A percentile compares a stretch with the other conserved stretches of the same genome.
Evolutionary conservation across 2,113 vertebrate genomes (phyloP).

Genomic region (Telmatochromis brachygnathus): DNA sequence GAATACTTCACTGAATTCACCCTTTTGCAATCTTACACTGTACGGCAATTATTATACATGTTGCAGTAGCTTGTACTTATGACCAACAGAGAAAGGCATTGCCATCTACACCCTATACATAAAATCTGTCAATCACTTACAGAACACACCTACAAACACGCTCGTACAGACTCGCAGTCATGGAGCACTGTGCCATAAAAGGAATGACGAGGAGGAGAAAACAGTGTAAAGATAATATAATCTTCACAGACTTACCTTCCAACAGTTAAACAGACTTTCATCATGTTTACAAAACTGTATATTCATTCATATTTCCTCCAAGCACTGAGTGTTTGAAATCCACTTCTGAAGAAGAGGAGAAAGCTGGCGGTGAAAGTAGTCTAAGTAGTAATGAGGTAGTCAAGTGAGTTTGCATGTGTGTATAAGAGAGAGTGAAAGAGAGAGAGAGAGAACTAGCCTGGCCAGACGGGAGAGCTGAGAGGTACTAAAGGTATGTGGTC

Average conservation of each 20-base stretch:
- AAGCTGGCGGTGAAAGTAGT: slow-evolving; percentile 21
- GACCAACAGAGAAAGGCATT: neutral
- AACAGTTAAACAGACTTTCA: slow-evolving; percentile 71
- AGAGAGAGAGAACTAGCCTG: slow-evolving; percentile 11
- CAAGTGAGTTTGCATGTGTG: neutral
- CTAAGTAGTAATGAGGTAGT: slow-evolving; percentile 26
- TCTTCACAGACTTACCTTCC: slow-evolving; percentile 79
- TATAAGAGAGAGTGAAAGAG: neutral
- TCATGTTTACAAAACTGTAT: slow-evolving; percentile 45
- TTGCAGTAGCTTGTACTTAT: neutral
- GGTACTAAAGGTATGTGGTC: slow-evolving; percentile 92
- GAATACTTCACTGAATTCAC: neutral
- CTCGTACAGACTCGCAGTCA: neutral
- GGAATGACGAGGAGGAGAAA: neutral
- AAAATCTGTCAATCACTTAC: neutral
- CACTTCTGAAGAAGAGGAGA: slow-evolving; percentile 34
- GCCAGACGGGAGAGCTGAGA: slow-evolving; percentile 74
- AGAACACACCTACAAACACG: slow-evolving; percentile 12
- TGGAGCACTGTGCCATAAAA: neutral
- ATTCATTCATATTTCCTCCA: slow-evolving; percentile 19
- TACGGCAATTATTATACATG: neutral
- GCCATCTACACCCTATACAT: neutral
- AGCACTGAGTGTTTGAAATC: slow-evolving; percentile 32
- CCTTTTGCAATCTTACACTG: neutral
- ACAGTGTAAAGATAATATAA: slow-evolving; percentile 21